Conservation (phyloP, 2,797 vertebrate species). For the Philypnodon macrostomus region DNA sequence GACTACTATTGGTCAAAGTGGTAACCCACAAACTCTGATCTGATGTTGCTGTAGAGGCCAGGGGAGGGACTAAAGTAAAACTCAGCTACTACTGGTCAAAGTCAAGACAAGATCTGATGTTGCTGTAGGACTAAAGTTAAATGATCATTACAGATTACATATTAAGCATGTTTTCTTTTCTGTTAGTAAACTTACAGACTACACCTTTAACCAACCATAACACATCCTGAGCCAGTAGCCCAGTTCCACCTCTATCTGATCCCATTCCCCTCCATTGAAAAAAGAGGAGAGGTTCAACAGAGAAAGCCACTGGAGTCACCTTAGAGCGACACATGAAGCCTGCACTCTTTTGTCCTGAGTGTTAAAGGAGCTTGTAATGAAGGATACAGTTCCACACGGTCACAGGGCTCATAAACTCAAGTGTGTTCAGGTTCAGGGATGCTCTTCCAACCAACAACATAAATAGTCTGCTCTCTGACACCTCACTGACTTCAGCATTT, state of each 20-base stretch:
- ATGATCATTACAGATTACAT: no score
- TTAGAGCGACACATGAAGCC: slow-evolving; percentile 41
- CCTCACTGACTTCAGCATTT: background rate
- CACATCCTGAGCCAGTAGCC: background rate
- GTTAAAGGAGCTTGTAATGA: slow-evolving; percentile 71
- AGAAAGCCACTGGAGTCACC: slow-evolving; percentile 36
- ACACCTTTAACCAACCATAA: no score
- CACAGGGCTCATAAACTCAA: slow-evolving; percentile 54
- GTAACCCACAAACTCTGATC: no score
- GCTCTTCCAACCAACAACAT: slow-evolving; percentile 43
- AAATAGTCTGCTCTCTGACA: slow-evolving; percentile 28
- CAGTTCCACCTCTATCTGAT: slow-evolving; percentile 1
- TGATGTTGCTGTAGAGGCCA: no score
- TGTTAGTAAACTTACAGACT: no score
- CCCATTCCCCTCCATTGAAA: slow-evolving; percentile 4
- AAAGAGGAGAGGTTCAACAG: slow-evolving; percentile 18
- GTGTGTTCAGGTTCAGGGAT: slow-evolving; percentile 26
- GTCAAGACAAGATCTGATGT: no score
- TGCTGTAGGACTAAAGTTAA: no score
- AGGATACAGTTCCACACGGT: slow-evolving; percentile 44
- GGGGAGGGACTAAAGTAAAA: no score
- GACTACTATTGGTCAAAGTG: no score
- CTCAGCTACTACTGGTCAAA: no score
- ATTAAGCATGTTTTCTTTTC: no score
- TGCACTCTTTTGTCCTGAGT: slow-evolving; percentile 55